phyloP scores from a whole-genome alignment of 92 coral and sea anemone genomes.

The Epizoanthus scotinus region DNA sequence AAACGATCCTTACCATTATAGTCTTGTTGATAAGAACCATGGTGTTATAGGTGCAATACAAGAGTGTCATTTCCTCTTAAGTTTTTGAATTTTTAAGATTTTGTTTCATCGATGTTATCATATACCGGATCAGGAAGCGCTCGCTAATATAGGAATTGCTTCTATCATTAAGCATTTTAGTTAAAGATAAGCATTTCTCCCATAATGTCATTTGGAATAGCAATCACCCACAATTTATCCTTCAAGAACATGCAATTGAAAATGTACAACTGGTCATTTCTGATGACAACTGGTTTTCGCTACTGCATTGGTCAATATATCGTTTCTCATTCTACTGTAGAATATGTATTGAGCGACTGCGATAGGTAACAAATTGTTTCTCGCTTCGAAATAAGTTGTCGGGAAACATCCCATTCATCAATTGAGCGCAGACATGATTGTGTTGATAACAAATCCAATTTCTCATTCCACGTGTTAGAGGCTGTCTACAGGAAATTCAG shows the following conservation, averaged over 20 bases:
- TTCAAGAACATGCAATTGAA: not conserved
- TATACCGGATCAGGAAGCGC: not conserved
- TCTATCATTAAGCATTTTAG: slow-evolving; percentile 5
- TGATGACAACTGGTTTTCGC: not conserved
- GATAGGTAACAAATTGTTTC: slow-evolving; percentile 13
- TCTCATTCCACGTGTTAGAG: slow-evolving; percentile 5
- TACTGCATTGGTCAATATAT: not conserved
- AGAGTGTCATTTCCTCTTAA: not conserved
- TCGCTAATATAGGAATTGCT: not conserved
- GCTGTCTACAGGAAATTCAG: slow-evolving; percentile 23
- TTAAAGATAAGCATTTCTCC: not conserved
- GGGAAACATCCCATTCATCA: slow-evolving; percentile 11
- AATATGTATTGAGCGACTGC: not conserved
- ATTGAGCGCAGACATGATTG: slow-evolving; percentile 11
- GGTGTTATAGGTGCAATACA: not conserved
- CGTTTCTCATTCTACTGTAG: not conserved
- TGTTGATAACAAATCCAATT: not conserved
- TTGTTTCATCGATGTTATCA: not conserved
- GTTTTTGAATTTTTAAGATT: not conserved
- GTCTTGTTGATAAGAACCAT: not conserved
- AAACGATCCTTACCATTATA: not conserved
- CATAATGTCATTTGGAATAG: slow-evolving; percentile 15
- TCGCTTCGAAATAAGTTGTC: slow-evolving; percentile 1
- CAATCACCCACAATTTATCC: not conserved
- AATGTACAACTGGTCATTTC: not conserved